A percentile compares a stretch with the other conserved stretches of the same genome.
Conservation (phyloP, 92 coral and sea anemone genomes). For the Epizoanthus rinbou region DNA sequence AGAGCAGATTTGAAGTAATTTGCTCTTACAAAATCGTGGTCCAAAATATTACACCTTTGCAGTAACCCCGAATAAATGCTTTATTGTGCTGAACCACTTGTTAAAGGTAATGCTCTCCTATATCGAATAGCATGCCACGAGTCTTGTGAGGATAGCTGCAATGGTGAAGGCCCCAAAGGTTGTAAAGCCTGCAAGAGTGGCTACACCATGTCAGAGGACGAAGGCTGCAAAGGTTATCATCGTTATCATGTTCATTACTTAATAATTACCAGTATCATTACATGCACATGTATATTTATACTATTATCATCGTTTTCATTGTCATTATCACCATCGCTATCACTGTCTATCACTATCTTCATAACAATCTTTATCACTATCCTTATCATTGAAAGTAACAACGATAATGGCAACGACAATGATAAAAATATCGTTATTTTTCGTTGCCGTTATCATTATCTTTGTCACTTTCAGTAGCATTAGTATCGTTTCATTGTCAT, state of each 20-base stretch:
- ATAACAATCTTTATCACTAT: neutral
- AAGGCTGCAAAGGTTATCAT: constrained; percentile 86
- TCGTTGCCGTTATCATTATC: neutral
- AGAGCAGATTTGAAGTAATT: too few relatives aligned
- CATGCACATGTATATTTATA: too few relatives aligned
- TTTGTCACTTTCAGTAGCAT: neutral
- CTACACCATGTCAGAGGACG: constrained; percentile 80
- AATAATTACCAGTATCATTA: neutral
- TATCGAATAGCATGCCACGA: constrained; percentile 72
- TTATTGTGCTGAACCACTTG: too few relatives aligned
- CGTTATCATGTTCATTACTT: neutral
- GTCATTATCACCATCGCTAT: neutral
- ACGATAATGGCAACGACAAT: too few relatives aligned
- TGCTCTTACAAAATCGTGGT: too few relatives aligned
- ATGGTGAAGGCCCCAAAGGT: constrained; percentile 82
- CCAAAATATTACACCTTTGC: too few relatives aligned
- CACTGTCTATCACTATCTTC: neutral
- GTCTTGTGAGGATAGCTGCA: constrained; percentile 91
- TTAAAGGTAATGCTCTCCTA: neutral
- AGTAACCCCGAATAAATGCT: too few relatives aligned
- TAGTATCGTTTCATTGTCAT: neutral
- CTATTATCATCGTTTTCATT: neutral
- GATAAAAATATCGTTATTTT: too few relatives aligned
- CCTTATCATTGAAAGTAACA: too few relatives aligned
- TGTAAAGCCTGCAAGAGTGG: constrained; percentile 85